Base-by-base conservation (phyloP, 2,888 invertebrate species). In the Ryuthela nishihirai region DNA sequence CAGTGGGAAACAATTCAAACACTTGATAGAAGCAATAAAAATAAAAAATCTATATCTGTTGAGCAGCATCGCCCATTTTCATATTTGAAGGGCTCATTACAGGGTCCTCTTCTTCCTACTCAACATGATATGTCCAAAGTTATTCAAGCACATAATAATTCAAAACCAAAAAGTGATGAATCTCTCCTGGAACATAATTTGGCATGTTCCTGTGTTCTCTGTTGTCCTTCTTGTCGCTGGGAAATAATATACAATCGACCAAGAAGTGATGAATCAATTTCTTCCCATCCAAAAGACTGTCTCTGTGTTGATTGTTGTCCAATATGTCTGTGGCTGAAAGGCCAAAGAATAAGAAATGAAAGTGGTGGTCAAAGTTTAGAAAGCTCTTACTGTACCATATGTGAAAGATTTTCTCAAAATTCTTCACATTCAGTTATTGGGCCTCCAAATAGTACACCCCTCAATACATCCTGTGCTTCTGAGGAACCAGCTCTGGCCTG, bases 121-220 rank as follows among this genome's bases (percentile, higher is more conserved):
- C 23, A 41, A 12, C 20, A 25, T 10, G 20, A 15, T 21, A 9
- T 24, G 15, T 41, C 60, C 3, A 54, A 50, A 34, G 50, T 43
- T 21, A 41, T 43, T 18, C 39, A 32, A 32, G 50, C 49, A 32
- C 47, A 46, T 29, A 40, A 29, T 15, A 40, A 38, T 10, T 10
- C 38, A 2, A 61, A 53, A 36, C 61, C 61, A 2, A 42, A 41
- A 44, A 61, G 61, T 43, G 61, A 61, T 34, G 61, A 61, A 34
- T 54, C 61, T 2, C 34, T 61, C 12, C n/a, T 47, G 2, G 50
- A 55, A 3, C 20, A 41, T 23, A 35, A 20, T 23, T 21, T 29
- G 7, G 39, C 46, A 12, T 54, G 61, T 18, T 49, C 54, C 20
- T 54, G 54, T 47, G 50, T 55, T 9, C 49, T 44, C 10, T 52